These are phyloP conservation scores for Nettapus auritus DNA, from an alignment of 2,113 vertebrate genomes.

Conservation along the genomic window DNA sequence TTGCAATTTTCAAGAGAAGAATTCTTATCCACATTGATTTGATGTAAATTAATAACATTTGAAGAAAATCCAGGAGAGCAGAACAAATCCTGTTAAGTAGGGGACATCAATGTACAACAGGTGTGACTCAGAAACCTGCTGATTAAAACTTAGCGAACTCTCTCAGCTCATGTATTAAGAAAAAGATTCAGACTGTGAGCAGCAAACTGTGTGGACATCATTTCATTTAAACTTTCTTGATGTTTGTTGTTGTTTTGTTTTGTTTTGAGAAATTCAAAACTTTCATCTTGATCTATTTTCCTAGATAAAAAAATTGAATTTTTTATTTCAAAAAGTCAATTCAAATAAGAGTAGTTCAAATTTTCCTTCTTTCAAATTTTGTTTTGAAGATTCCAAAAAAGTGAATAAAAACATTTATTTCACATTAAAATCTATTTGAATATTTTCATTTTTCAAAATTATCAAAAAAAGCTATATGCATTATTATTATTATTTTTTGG, in stretches of 20 bases:
- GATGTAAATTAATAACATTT: not conserved
- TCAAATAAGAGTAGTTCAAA: not conserved
- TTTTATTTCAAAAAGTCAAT: not conserved
- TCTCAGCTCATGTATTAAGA: not conserved
- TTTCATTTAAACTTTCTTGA: not conserved
- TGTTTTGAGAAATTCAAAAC: not conserved
- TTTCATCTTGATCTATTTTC: rapidly evolving
- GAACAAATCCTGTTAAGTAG: not conserved
- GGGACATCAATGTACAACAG: rapidly evolving
- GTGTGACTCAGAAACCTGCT: rapidly evolving
- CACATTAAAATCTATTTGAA: not conserved
- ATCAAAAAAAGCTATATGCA: not conserved
- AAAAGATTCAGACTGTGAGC: not conserved
- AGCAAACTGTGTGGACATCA: rapidly evolving
- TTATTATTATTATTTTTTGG: too few relatives aligned
- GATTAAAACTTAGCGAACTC: not conserved
- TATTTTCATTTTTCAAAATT: not conserved
- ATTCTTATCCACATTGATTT: not conserved
- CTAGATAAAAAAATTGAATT: not conserved
- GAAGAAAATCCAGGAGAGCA: rapidly evolving
- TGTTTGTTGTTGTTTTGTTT: not conserved
- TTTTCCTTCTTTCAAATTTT: not conserved
- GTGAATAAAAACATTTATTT: not conserved
- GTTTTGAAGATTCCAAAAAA: not conserved
- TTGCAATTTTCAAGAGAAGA: not conserved